Conservation (phyloP, 2,113 vertebrate species). For the Tyto alba region DNA sequence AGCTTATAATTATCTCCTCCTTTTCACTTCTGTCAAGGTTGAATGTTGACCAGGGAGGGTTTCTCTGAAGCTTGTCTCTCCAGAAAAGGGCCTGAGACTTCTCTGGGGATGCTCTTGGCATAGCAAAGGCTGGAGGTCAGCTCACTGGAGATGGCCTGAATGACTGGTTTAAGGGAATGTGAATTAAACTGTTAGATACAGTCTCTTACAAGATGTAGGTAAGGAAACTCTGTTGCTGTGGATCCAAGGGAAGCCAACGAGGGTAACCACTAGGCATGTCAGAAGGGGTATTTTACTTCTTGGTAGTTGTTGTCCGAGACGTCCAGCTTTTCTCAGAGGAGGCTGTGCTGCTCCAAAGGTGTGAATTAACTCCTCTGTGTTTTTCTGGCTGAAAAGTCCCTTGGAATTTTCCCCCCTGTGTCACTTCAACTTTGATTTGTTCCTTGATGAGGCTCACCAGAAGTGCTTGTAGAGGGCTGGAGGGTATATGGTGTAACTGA, state of each 20-base stretch:
- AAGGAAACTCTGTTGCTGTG: background rate
- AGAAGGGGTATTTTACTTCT: background rate
- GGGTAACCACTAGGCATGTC: background rate
- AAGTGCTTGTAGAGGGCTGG: background rate
- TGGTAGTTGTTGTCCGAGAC: background rate
- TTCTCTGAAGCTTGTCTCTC: background rate
- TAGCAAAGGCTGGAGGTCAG: background rate
- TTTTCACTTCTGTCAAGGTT: background rate
- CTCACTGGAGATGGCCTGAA: background rate
- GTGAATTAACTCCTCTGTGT: background rate
- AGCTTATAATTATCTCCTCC: background rate
- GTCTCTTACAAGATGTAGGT: background rate
- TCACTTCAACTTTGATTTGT: background rate
- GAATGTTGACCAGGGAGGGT: background rate
- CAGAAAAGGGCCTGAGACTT: background rate
- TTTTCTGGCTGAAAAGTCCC: background rate
- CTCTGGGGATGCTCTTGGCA: background rate
- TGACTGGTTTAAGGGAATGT: background rate
- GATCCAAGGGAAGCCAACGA: rapidly evolving
- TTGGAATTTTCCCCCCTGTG: rapidly evolving
- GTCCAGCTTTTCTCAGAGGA: background rate
- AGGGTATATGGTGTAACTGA: background rate
- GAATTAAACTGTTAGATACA: background rate
- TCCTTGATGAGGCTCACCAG: background rate
- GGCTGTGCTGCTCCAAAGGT: background rate